Evolutionary conservation across 1,140 invertebrate species (phyloP), one percentile per base, ranked within the genome.

Genomic region (Diprion similis): DNA sequence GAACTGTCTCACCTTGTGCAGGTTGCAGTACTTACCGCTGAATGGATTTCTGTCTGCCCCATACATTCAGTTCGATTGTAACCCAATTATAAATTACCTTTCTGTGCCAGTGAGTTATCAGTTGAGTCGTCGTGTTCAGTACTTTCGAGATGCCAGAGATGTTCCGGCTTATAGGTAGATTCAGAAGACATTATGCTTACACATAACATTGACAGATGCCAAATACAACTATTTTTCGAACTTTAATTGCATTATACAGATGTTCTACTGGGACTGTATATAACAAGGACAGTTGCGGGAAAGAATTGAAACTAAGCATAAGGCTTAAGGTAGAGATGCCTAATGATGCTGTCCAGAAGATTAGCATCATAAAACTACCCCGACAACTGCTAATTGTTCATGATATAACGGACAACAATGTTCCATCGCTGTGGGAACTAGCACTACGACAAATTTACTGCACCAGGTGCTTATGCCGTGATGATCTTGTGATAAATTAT

Each of bases 11-110:
- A 46, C 46, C 71, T 77, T 75, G 46, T 70, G 13, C 71, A 84
- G 81, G 67, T 77, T 86, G 59, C 80, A 71, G 66, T 82, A 85
- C 79, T 80, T 86, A 72, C 85, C 85, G 37, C 66, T 83, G 37
- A 86, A 85, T 74, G 84, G 79, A 72, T 86, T 86, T 77, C n/a
- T 83, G 17, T 84, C 85, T 10, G 69, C 76, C 64, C 82, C 83
- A 10, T 77, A 67, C 37, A 83, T 86, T 47, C 77, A 72, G 73
- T 85, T 85, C 73, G 78, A 82, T 47, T 78, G 73, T 17, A 86
- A 86, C 78, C 68, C 75, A 64, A 73, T 75, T 51, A 74, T 86
- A 18, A 85, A 85, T 77, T 86, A 86, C 73, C 75, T 86, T 7
- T 85, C 84, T 10, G 79, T 83, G 68, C 78, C 83, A 9, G 71